Conservation (phyloP, 2,113 vertebrate genomes). For the Electrona antarctica region DNA sequence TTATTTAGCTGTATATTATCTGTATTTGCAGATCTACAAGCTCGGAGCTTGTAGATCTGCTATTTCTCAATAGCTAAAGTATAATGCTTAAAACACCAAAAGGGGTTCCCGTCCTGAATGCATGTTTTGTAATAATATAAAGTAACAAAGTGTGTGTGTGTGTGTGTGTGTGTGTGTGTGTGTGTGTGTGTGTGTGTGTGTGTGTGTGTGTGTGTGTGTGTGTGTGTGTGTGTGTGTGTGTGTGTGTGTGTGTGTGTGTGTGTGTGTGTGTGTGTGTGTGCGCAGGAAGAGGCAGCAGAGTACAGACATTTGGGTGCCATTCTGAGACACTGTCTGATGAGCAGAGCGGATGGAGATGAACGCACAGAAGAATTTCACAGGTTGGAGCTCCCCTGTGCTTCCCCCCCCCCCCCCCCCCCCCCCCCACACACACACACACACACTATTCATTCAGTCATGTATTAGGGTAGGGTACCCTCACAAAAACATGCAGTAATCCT, state of each 20-base stretch:
- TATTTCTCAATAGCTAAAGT: no score
- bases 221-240: neutral
- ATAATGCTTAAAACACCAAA: no score
- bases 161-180: neutral
- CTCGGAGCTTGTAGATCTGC: no score
- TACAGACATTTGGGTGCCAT: slow-evolving; percentile 88
- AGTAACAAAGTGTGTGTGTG: slow-evolving; percentile 2
- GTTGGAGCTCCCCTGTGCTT: slow-evolving; percentile 61
- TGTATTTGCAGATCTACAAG: no score
- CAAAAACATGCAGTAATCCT: no score
- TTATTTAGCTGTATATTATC: no score
- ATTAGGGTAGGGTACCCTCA: neutral
- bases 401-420: neutral
- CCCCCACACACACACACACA: neutral
- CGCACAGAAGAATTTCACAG: slow-evolving; percentile 90
- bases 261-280: neutral
- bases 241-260: neutral
- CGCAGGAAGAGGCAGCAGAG: slow-evolving; percentile 87
- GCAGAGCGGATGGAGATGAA: slow-evolving; percentile 85
- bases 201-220: slow-evolving; percentile 7
- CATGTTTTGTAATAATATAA: no score
- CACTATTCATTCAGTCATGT: neutral
- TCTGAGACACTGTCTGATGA: slow-evolving; percentile 90
- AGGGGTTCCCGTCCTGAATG: no score
- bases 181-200: neutral